phyloP scores from a whole-genome alignment of 92 coral and sea anemone genomes.

The Scolanthus callimorphus region DNA sequence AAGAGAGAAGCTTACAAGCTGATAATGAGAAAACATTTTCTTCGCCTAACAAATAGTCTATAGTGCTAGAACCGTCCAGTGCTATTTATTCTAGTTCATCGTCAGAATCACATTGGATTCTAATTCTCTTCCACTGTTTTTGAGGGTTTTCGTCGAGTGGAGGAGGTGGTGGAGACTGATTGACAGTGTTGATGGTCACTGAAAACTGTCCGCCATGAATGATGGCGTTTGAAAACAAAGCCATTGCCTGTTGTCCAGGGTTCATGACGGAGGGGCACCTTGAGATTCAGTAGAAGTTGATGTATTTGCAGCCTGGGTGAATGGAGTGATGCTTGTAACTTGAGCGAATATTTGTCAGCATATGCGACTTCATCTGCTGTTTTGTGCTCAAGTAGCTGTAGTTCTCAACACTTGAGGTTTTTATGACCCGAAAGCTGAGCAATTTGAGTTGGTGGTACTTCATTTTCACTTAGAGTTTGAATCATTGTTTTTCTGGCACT shows the following conservation, averaged over 20 bases:
- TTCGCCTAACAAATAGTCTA: background rate
- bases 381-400: conserved; percentile 18
- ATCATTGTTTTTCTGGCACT: conserved; percentile 49
- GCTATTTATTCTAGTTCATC: conserved; percentile 1
- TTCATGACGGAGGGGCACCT: background rate
- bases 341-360: conserved; percentile 10
- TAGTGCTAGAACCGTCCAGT: background rate
- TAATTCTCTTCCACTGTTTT: background rate
- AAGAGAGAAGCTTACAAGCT: too few species aligned
- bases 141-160: conserved; percentile 4
- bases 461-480: conserved; percentile 33
- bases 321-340: conserved; percentile 16
- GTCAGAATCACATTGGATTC: background rate
- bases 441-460: conserved; percentile 19
- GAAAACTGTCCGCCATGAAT: conserved; percentile 21
- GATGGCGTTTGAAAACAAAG: conserved; percentile 9
- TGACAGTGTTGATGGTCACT: conserved; percentile 12
- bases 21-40: background rate
- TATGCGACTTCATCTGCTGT: conserved; percentile 23
- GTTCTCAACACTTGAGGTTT: conserved; percentile 21
- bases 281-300: conserved; percentile 6
- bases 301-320: background rate
- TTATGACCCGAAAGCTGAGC: conserved; percentile 24
- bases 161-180: conserved; percentile 20
- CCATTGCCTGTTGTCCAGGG: conserved; percentile 18